Evolutionary conservation across 1,140 invertebrate species (phyloP).

Genomic region (Lerema accius): DNA sequence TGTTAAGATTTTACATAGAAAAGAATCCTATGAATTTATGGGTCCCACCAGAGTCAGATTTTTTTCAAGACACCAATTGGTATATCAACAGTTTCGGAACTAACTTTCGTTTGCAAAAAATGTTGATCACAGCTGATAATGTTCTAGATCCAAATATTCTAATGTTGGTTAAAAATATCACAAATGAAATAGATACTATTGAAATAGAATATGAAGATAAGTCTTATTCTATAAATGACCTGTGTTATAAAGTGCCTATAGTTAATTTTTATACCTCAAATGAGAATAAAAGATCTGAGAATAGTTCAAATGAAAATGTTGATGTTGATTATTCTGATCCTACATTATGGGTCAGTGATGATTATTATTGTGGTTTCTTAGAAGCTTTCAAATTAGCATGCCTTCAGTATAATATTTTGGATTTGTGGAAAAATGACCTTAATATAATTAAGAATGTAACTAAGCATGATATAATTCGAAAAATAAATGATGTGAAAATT

Average conservation of each 20-base stretch:
- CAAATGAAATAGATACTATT: constrained; percentile 59
- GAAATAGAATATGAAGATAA: constrained; percentile 56
- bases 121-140: constrained; percentile 86
- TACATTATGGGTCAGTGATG: constrained; percentile 77
- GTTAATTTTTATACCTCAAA: constrained; percentile 60
- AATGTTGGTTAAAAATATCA: constrained; percentile 57
- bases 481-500: constrained; percentile 83
- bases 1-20: constrained; percentile 84
- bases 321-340: constrained; percentile 76
- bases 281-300: constrained; percentile 71
- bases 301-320: constrained; percentile 47
- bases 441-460: constrained; percentile 82
- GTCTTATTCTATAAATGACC: constrained; percentile 83
- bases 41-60: constrained; percentile 87
- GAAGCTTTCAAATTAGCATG: constrained; percentile 84
- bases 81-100: constrained; percentile 86
- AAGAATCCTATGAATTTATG: constrained; percentile 89
- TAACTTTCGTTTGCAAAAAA: constrained; percentile 84
- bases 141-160: constrained; percentile 85
- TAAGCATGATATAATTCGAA: constrained; percentile 84
- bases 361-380: constrained; percentile 84
- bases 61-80: constrained; percentile 88
- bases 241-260: constrained; percentile 86
- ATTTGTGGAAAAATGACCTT: constrained; percentile 87
- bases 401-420: constrained; percentile 86